phyloP scores from a whole-genome alignment of 2,797 vertebrate species.

The Gadopsis bispinosus region DNA sequence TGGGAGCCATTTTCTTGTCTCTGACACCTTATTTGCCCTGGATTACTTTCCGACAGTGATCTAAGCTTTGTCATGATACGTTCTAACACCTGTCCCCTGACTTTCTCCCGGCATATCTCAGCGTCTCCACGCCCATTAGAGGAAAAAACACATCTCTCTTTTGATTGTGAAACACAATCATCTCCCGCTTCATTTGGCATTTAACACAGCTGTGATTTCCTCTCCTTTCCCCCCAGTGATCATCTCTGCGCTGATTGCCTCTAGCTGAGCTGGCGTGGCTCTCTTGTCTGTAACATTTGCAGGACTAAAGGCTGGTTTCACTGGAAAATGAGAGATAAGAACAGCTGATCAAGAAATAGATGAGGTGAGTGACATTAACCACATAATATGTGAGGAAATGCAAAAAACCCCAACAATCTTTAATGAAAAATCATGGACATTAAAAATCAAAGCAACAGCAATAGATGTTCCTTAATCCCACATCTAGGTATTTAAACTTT shows the following conservation, averaged over 20 bases:
- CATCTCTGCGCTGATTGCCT: slow-evolving; percentile 62
- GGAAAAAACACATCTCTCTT: slow-evolving; percentile 57
- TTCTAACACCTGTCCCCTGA: slow-evolving; percentile 66
- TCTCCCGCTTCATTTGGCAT: slow-evolving; percentile 78
- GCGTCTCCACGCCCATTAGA: slow-evolving; percentile 62
- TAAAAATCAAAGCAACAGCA: slow-evolving; percentile 50
- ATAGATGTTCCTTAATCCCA: slow-evolving; percentile 38
- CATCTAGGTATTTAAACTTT: slow-evolving; percentile 23
- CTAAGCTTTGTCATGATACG: slow-evolving; percentile 72
- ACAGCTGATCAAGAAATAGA: slow-evolving; percentile 39
- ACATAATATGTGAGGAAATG: slow-evolving; percentile 42
- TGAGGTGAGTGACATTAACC: slow-evolving; percentile 52
- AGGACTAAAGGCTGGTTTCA: slow-evolving; percentile 44
- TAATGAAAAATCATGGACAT: slow-evolving; percentile 70
- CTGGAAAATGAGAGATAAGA: slow-evolving; percentile 46
- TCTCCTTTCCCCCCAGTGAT: slow-evolving; percentile 45
- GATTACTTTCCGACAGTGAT: slow-evolving; percentile 70
- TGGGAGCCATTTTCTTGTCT: slow-evolving; percentile 62
- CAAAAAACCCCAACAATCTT: slow-evolving; percentile 38
- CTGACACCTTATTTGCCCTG: slow-evolving; percentile 74
- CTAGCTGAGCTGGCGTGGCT: slow-evolving; percentile 41
- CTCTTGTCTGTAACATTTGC: slow-evolving; percentile 60
- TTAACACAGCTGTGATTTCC: slow-evolving; percentile 77
- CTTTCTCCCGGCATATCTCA: slow-evolving; percentile 47
- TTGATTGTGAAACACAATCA: slow-evolving; percentile 76